phyloP scores from a whole-genome alignment of 2,797 vertebrate species.

The Typhlichthys eigenmanni region DNA sequence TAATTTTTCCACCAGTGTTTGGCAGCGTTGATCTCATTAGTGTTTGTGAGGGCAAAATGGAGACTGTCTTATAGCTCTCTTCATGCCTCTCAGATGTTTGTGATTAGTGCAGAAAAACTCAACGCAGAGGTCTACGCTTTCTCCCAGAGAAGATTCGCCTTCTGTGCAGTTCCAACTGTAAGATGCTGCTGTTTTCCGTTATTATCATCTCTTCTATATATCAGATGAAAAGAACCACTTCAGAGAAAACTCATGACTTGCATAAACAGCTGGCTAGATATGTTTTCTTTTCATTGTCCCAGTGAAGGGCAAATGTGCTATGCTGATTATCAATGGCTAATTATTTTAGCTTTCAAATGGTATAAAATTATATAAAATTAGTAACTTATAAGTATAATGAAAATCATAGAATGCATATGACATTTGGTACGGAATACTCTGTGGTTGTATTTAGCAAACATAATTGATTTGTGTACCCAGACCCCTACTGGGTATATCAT shows the following conservation, averaged over 20 bases:
- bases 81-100: slow-evolving; percentile 9
- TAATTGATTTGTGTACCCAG: too few species aligned
- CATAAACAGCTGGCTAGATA: slow-evolving; percentile 19
- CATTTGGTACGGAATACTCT: too few species aligned
- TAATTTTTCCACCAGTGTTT: slow-evolving; percentile 20
- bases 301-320: slow-evolving; percentile 30
- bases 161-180: slow-evolving; percentile 7
- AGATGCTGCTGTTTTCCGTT: background rate
- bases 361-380: slow-evolving; percentile 15
- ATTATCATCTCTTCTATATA: slow-evolving; percentile 26
- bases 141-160: slow-evolving; percentile 6
- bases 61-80: slow-evolving; percentile 34
- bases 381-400: slow-evolving; percentile 20
- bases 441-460: too few species aligned
- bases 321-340: slow-evolving; percentile 24
- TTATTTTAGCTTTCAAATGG: slow-evolving; percentile 36
- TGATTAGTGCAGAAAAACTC: slow-evolving; percentile 40
- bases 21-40: slow-evolving; percentile 47
- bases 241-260: slow-evolving; percentile 12
- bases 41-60: slow-evolving; percentile 23
- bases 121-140: slow-evolving; percentile 34
- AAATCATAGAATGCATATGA: too few species aligned
- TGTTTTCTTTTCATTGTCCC: slow-evolving; percentile 2
- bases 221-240: slow-evolving; percentile 20
- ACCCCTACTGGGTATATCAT: too few species aligned